Evolutionary conservation across 2,888 invertebrate genomes (phyloP).

Genomic region (Heliconius cydno): DNA sequence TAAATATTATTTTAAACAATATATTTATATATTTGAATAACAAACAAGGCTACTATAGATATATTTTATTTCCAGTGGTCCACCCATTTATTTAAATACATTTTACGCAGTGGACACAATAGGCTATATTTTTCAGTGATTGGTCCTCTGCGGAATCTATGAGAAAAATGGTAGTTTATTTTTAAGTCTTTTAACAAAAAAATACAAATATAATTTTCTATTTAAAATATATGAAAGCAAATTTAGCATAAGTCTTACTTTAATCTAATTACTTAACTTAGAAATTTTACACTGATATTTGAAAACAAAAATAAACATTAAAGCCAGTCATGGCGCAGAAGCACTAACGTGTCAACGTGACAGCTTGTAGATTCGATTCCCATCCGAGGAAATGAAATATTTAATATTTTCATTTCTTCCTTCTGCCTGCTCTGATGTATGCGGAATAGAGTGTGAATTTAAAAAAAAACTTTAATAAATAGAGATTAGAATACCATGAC

Average conservation of each 20-base stretch:
- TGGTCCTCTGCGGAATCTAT: background rate
- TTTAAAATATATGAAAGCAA: background rate
- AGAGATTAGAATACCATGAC: too few species aligned
- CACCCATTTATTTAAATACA: background rate
- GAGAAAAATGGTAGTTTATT: background rate
- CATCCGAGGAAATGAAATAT: too few species aligned
- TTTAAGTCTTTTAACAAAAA: background rate
- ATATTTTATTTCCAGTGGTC: background rate
- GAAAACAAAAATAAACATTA: too few species aligned
- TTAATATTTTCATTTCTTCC: too few species aligned
- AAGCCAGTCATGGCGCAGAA: too few species aligned
- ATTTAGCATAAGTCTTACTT: background rate
- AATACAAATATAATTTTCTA: background rate
- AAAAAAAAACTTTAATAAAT: too few species aligned
- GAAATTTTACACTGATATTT: background rate
- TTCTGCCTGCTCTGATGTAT: too few species aligned
- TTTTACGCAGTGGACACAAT: background rate
- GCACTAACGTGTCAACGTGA: too few species aligned
- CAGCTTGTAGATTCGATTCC: too few species aligned
- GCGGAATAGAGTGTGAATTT: too few species aligned
- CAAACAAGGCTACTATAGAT: background rate
- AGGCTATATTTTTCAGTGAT: constrained; percentile 1
- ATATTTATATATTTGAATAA: background rate
- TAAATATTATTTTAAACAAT: too few species aligned
- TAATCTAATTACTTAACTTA: background rate